Conservation (phyloP, 1,140 invertebrate species). For the Hycleus cichorii region DNA sequence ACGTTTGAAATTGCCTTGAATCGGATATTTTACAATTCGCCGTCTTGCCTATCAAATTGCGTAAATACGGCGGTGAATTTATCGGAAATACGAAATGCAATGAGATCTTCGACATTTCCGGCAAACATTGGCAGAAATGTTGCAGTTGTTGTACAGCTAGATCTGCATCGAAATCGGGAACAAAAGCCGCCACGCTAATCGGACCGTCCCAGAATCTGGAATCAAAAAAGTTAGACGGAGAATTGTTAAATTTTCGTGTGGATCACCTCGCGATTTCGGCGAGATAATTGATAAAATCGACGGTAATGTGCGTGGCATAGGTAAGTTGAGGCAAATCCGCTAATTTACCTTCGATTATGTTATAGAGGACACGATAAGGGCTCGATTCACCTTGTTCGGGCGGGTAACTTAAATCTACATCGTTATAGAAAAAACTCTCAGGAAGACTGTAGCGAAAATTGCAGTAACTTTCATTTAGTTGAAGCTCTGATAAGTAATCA, state of each 20-base stretch:
- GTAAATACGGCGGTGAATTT: conserved; percentile 5
- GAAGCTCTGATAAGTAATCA: conserved; percentile 46
- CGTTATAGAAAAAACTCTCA: conserved; percentile 45
- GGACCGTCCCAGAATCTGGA: conserved; percentile 63
- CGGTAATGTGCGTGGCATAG: conserved; percentile 66
- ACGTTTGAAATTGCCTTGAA: conserved; percentile 31
- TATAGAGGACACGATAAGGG: conserved; percentile 58
- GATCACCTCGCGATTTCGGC: conserved; percentile 54
- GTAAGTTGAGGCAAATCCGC: conserved; percentile 45
- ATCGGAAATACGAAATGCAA: conserved; percentile 58
- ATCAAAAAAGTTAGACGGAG: neutral
- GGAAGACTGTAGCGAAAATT: conserved; percentile 57
- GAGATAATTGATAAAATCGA: conserved; percentile 64
- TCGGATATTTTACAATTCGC: conserved; percentile 2
- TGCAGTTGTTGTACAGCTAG: conserved; percentile 53
- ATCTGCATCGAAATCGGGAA: conserved; percentile 58
- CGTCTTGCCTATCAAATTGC: neutral
- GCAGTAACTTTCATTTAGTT: conserved; percentile 49
- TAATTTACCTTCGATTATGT: conserved; percentile 46
- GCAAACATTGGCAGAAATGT: conserved; percentile 55
- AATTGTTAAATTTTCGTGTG: neutral
- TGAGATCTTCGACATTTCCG: conserved; percentile 60
- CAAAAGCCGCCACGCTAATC: conserved; percentile 64
- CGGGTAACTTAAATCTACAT: conserved; percentile 40
- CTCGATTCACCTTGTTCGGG: conserved; percentile 51